Percentiles rank a stretch among this genome's conserved stretches.
phyloP scores from a whole-genome alignment of 1,140 invertebrate species.

The Cryptotermes secundus region DNA sequence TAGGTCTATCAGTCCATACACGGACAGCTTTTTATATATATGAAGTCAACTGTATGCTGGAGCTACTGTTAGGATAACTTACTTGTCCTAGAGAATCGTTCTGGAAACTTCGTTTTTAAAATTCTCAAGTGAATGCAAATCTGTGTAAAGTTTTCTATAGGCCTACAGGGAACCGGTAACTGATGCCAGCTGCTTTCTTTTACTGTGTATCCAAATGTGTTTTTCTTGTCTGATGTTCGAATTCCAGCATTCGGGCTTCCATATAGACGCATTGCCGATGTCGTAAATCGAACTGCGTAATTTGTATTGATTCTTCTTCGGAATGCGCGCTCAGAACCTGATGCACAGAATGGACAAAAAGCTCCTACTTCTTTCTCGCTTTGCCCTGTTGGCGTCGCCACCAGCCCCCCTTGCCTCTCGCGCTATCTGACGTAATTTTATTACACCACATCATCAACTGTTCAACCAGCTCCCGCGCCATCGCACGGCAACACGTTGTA shows the following conservation, averaged over 20 bases:
- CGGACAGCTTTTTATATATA: too few species aligned
- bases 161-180: too few species aligned
- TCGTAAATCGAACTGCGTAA: constrained; percentile 4
- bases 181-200: too few species aligned
- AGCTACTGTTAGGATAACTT: too few species aligned
- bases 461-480: background rate
- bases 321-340: background rate
- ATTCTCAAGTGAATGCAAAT: too few species aligned
- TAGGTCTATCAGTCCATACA: too few species aligned
- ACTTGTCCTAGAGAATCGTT: too few species aligned
- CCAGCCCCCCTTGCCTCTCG: constrained; percentile 20
- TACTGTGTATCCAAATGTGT: background rate
- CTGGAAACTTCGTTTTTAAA: too few species aligned
- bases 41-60: too few species aligned
- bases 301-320: background rate
- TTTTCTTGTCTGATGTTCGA: background rate
- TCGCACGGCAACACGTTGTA: background rate
- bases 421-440: constrained; percentile 16
- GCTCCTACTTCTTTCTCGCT: background rate
- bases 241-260: background rate
- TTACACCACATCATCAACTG: background rate
- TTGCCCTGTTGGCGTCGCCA: constrained; percentile 22
- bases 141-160: too few species aligned
- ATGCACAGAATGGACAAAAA: background rate
- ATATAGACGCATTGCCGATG: background rate